Evolutionary conservation across 2,888 invertebrate species (phyloP), one percentile per base, ranked within the genome.

Genomic region (Meloe dianella): DNA sequence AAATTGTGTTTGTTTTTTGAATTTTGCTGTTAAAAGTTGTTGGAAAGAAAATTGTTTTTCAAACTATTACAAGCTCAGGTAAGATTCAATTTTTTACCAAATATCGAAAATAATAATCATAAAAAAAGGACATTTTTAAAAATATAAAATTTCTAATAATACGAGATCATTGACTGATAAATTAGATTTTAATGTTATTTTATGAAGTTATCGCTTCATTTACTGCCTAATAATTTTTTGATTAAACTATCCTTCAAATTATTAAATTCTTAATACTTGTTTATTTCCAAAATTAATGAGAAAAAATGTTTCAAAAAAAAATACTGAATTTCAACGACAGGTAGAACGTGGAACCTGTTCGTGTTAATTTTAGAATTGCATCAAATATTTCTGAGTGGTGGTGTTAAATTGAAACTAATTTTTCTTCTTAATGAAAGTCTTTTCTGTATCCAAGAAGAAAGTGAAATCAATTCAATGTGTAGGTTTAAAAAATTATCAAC

Each of bases 351-450:
- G n/a, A 47, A 47, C 47, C 47, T 47, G 47, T 47, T 47, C 47
- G 20, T 47, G 47, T 47, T 47, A 20, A 47, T 47, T 47, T 47
- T 47, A 47, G 47, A 47, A 47, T 20, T 20, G 20, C 47, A 22
- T 20, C 20, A 22, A 22, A 47, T 20, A 2, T 5, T 47, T 20
- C 20, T 20, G 9, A 20, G 20, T 10, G 7, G 20, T 20, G 9
- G 8, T 41, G 17, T 41, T 17, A 17, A 8, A 41, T 17, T 5
- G 5, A 41, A 41, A 41, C 4, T 17, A 17, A 35, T 10, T 41
- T 41, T 41, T 17, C n/a, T 8, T n/a, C 9, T n/a, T 41, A 41
- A 41, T 17, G 41, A 41, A 41, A 41, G 41, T 41, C 32, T 32
- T 41, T 41, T 1, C 41, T 41, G 41, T n/a, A 41, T 41, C 8